Evolutionary conservation across 2,113 vertebrate species (phyloP), one percentile per base, ranked within the genome.

Genomic region (Callopanchax toddi): DNA sequence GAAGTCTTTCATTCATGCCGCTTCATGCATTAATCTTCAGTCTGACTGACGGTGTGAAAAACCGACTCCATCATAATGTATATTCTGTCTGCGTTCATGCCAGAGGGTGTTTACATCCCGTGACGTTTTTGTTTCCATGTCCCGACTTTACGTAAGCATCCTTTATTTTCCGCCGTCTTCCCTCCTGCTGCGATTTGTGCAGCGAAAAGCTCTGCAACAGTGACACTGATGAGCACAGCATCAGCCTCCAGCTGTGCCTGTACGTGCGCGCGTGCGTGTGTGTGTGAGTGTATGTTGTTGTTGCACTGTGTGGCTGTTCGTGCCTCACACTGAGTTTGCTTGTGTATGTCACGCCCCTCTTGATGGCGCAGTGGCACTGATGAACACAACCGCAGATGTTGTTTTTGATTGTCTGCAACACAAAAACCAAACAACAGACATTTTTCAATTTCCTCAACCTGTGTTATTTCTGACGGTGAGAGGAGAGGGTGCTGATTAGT

Each of bases 201-300:
- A 69, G 76, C 15, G 5, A 69, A 71, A 66, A 67, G 69, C 76
- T 77, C 45, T 12, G 66, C 60, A 65, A 6, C 52, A 37, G 46
- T 83, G 84, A 83, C 87, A 88, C 74, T 85, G 83, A 85, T 82
- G 86, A 83, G 82, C 46, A 64, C 74, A 48, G 70, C 69, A 54
- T 75, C 79, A 76, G 74, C 76, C 74, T 87, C 72, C 60, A 84
- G 76, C 72, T 29, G 55, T 56, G 70, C 22, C 39, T 60, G 58
- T 46, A 37, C 48, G 16, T 63, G 39, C 71, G 59, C 22, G 43
- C 58, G 58, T 46, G 42, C 48, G 16, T 63, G 39, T 73, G 59
- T 60, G 42, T 65, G 39, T 49, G 58, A 53, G 36, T 37, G 56
- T 40, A n/a, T n/a, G n/a, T 25, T 45, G 59, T 46, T 39, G 48